Evolutionary conservation across 2,888 invertebrate species (phyloP).

Genomic region (Caenorhabditis macrosperma): DNA sequence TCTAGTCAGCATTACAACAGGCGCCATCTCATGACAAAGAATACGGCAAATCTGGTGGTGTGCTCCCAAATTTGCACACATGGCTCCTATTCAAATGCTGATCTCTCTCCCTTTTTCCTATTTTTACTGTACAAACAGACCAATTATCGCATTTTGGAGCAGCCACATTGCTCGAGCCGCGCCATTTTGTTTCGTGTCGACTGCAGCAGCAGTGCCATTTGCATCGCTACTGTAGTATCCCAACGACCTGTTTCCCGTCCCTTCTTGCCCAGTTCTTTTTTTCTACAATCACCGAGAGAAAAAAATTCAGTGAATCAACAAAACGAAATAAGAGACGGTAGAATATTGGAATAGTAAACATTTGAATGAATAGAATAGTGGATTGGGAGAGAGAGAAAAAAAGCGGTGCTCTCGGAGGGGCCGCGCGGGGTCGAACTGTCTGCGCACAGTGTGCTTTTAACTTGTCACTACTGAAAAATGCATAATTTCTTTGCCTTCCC

Average conservation of each 20-base stretch:
- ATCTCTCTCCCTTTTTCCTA: not conserved
- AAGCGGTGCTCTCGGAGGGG: constrained; percentile 30
- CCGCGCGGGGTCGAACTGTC: constrained; percentile 41
- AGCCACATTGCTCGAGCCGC: not conserved
- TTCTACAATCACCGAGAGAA: constrained; percentile 46
- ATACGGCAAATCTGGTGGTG: constrained; percentile 30
- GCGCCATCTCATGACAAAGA: constrained; percentile 33
- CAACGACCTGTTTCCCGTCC: not conserved
- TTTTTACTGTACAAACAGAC: constrained; percentile 48
- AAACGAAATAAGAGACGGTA: constrained; percentile 61
- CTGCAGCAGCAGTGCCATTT: not conserved
- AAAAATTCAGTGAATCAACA: constrained; percentile 61
- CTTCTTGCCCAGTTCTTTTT: not conserved
- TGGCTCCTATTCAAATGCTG: constrained; percentile 53
- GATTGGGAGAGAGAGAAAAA: constrained; percentile 52
- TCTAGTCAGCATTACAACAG: constrained; percentile 6
- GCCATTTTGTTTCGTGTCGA: not conserved
- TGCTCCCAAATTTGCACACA: constrained; percentile 52
- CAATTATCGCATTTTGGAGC: constrained; percentile 46
- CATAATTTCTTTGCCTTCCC: constrained; percentile 32
- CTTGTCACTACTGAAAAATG: constrained; percentile 58
- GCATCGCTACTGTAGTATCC: not conserved
- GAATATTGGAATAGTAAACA: constrained; percentile 63
- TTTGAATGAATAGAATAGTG: constrained; percentile 58
- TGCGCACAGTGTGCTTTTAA: constrained; percentile 54